These are phyloP conservation scores for Thereva unica DNA, from an alignment of 2,888 invertebrate genomes.

Conservation along the genomic window DNA sequence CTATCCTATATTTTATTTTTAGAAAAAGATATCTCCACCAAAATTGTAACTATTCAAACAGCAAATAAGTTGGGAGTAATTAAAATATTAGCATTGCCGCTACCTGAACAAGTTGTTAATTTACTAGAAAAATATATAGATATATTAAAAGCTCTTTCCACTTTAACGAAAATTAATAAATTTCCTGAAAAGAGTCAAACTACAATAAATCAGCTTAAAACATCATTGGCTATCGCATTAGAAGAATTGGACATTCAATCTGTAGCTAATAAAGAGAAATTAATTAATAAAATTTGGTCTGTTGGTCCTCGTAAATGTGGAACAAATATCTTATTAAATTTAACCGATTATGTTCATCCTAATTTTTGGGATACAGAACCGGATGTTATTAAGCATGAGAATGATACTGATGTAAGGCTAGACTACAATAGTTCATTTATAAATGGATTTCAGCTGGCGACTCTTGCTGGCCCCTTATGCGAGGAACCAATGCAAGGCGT, in stretches of 20 bases:
- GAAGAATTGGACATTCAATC: slow-evolving; percentile 60
- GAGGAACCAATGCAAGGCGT: slow-evolving; percentile 97
- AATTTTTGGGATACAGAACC: slow-evolving; percentile 60
- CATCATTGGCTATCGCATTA: slow-evolving; percentile 66
- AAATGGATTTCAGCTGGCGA: slow-evolving; percentile 85
- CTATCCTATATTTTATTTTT: slow-evolving; percentile 45
- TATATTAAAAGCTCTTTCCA: slow-evolving; percentile 64
- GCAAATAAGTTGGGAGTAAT: slow-evolving; percentile 74
- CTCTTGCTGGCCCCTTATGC: slow-evolving; percentile 90
- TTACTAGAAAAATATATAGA: slow-evolving; percentile 73
- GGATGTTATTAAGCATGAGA: slow-evolving; percentile 52
- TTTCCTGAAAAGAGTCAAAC: slow-evolving; percentile 51
- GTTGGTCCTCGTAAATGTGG: slow-evolving; percentile 89
- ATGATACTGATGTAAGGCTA: slow-evolving; percentile 56
- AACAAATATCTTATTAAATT: slow-evolving; percentile 86
- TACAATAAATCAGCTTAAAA: slow-evolving; percentile 53
- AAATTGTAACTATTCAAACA: slow-evolving; percentile 66
- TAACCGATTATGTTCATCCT: slow-evolving; percentile 68
- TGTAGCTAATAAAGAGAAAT: slow-evolving; percentile 59
- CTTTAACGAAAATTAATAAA: slow-evolving; percentile 45
- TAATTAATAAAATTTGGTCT: slow-evolving; percentile 79
- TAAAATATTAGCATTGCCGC: slow-evolving; percentile 74
- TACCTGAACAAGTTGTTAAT: slow-evolving; percentile 72
- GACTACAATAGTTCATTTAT: slow-evolving; percentile 78
- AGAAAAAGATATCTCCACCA: slow-evolving; percentile 60